Conservation (phyloP, 2,888 invertebrate genomes). For the Dolomedes plantarius region DNA sequence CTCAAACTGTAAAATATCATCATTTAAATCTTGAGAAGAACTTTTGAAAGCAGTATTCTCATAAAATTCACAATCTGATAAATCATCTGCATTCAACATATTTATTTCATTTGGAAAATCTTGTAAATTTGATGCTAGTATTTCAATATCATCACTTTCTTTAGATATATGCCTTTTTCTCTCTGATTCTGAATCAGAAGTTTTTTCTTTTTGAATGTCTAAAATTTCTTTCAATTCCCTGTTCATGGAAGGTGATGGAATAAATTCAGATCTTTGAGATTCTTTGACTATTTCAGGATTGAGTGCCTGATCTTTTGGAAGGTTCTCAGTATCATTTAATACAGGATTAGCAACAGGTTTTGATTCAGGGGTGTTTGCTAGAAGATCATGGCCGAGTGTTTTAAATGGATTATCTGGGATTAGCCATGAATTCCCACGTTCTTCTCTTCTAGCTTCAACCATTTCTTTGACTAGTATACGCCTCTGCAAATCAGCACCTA, state of each 20-base stretch:
- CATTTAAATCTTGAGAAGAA: background rate
- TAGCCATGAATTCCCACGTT: constrained; percentile 52
- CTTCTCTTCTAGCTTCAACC: constrained; percentile 39
- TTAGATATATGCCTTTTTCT: constrained; percentile 6
- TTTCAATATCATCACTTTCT: constrained; percentile 62
- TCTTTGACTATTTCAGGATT: background rate
- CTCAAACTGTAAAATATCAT: constrained; percentile 15
- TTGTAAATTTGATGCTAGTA: constrained; percentile 21
- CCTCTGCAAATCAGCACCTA: too few relatives aligned
- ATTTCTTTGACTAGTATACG: constrained; percentile 29
- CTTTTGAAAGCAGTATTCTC: background rate
- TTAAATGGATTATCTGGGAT: constrained; percentile 42
- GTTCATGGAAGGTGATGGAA: background rate
- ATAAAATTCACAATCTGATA: constrained; percentile 57
- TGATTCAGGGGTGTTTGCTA: constrained; percentile 34
- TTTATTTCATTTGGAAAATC: background rate
- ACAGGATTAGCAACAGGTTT: background rate
- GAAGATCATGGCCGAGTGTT: constrained; percentile 18
- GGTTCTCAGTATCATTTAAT: background rate
- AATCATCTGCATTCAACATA: constrained; percentile 2
- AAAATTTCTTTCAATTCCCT: constrained; percentile 28
- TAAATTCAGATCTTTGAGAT: background rate
- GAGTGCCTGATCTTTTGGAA: background rate
- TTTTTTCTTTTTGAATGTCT: background rate
- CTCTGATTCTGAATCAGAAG: background rate